Conservation (phyloP, 1,140 invertebrate genomes). For the Diachasmimorpha longicaudata region DNA sequence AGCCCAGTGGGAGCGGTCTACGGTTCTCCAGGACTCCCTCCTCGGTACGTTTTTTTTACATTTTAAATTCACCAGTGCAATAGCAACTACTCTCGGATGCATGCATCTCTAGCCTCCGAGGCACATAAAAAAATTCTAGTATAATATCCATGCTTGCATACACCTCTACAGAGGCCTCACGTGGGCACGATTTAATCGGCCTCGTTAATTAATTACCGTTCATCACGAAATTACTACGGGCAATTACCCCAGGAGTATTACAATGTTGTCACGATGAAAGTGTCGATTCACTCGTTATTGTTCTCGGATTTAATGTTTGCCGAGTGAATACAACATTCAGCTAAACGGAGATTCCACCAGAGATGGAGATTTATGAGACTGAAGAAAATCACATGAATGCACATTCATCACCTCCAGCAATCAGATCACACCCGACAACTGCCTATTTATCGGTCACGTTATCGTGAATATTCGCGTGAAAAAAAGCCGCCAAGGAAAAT, state of each 20-base stretch:
- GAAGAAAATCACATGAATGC: constrained; percentile 4
- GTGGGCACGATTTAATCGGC: constrained; percentile 30
- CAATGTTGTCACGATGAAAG: constrained; percentile 18
- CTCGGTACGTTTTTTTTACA: not conserved
- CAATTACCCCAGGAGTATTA: constrained; percentile 26
- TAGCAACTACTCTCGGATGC: not conserved
- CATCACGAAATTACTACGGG: constrained; percentile 34
- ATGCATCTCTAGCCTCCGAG: not conserved
- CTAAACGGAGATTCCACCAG: too few relatives aligned
- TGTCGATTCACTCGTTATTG: constrained; percentile 13
- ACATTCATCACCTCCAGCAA: not conserved
- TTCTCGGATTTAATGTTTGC: not conserved
- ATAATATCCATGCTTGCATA: not conserved
- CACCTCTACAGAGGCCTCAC: not conserved
- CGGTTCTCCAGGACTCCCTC: not conserved
- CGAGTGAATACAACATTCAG: not conserved
- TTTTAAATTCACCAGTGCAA: not conserved
- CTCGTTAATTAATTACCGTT: constrained; percentile 33
- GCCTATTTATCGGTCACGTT: not conserved
- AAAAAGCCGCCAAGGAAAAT: not conserved
- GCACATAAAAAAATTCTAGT: not conserved
- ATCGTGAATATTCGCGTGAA: not conserved
- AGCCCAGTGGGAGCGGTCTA: constrained; percentile 17
- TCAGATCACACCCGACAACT: not conserved
- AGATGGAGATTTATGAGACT: not conserved